Conservation (phyloP, 1,140 invertebrate species). For the Neodiprion pinetum region DNA sequence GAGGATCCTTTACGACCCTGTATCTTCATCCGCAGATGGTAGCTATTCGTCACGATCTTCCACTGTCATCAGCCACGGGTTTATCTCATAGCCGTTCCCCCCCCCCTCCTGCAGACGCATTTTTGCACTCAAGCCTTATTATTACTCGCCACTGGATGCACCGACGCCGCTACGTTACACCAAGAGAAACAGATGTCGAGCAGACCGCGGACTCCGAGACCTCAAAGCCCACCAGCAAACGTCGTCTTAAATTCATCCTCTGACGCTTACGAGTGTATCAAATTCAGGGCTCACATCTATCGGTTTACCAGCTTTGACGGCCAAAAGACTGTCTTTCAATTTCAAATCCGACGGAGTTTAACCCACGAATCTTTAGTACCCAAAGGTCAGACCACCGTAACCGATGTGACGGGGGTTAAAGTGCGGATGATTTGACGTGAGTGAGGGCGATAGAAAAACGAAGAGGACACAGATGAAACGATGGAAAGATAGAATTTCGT, state of each 20-base stretch:
- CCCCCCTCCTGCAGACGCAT: conserved; percentile 14
- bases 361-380: too few relatives aligned
- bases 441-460: too few relatives aligned
- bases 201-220: background rate
- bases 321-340: too few relatives aligned
- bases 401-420: too few relatives aligned
- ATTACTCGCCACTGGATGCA: background rate
- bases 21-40: conserved; percentile 13
- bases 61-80: conserved; percentile 19
- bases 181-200: background rate
- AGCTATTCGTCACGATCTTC: conserved; percentile 21
- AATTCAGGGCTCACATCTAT: background rate
- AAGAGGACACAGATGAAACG: too few relatives aligned
- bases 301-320: too few relatives aligned
- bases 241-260: background rate
- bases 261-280: background rate
- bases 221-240: background rate
- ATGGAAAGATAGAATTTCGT: too few relatives aligned
- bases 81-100: conserved; percentile 16
- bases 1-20: background rate
- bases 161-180: background rate
- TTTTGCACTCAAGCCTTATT: conserved; percentile 19
- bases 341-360: too few relatives aligned
- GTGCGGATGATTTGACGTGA: too few relatives aligned
- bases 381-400: too few relatives aligned